Base-by-base conservation (phyloP, 1,140 invertebrate genomes). In the Neuroterus valhalla region DNA sequence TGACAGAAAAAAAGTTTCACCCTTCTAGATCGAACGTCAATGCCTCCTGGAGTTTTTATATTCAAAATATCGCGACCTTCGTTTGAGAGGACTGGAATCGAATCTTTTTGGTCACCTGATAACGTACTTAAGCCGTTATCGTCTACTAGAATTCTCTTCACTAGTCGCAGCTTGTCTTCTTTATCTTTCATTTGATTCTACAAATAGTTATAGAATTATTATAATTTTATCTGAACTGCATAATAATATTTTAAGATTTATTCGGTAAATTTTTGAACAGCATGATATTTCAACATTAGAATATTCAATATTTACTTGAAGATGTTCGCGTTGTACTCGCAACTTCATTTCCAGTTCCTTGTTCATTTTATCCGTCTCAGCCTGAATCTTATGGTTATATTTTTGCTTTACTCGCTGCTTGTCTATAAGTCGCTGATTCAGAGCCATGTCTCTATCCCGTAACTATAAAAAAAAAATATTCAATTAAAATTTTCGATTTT, bases 391-490 rank as follows among this genome's bases (percentile, higher is more conserved):
- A 15, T 92, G 89, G 44, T 93, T 93, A 76, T 93, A 94, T 81
- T 93, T 94, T 75, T 94, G 91, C 85, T 96, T 95, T 43, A 93
- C 93, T 78, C 93, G 93, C 83, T 95, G 94, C 80, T 94, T 95
- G 73, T 96, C 95, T 38, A 95, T 89, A 26, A 93, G 91, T 71
- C 94, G 92, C 85, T 95, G 94, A 77, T 92, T 94, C 0, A 96
- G 85, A 68, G 92, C 90, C 76, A 93, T 87, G 72, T 95, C 93
- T 82, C 94, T 94, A 77, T 94, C 94, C 82, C 91, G 92, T 8
- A 95, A 68, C 84, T 88, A 23, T 3, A 70, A 66, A 72, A 45
- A 23, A 19, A 72, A 48, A 43, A n/a, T 19, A 17, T 17, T 38
- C 21, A 2, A 50, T 71, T 72, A 46, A 70, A 72, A 12, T 38